Base-by-base conservation (phyloP, 1,140 invertebrate genomes). In the Antheraea mylitta region DNA sequence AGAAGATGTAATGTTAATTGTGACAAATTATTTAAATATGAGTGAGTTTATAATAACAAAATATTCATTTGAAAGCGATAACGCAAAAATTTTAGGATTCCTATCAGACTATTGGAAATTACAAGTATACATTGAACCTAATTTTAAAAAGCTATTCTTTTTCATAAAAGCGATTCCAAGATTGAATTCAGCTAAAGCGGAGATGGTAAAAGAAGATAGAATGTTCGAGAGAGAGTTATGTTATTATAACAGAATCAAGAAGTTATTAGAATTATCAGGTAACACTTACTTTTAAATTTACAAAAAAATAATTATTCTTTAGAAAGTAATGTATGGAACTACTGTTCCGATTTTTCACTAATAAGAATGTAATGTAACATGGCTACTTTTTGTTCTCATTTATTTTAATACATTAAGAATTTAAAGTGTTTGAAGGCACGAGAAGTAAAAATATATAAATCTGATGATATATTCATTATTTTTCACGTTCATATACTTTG, bases 71-170 rank as follows among this genome's bases (percentile, higher is more conserved):
- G 42, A 72, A n/a, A 80, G 75, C 60, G 87, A 86, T 16, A 89
- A 85, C 74, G 78, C 86, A 13, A 89, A 86, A 74, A 89, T 91
- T 84, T 73, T 91, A 45, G 89, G 89, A 19, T 90, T 85, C 74
- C 64, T 90, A 58, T 66, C 81, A 11, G 89, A 92, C 71, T 89
- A 92, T 76, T 89, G 78, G 76, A 90, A 80, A 78, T 64, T 92
- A 3, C 73, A 79, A 71, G 74, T 92, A 16, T 36, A 71, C 64
- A 60, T 86, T 11, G 22, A 48, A 18, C 53, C 65, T 13, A 66
- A 73, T 64, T 72, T 61, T 37, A 76, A 76, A 75, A 63, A 65
- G 9, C 53, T 86, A 13, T 68, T 36, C 66, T 90, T 84, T 70
- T 91, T 91, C 45, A 83, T 91, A n/a, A 91, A 90, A 79, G 80